Percentiles rank a stretch among this genome's conserved stretches.
Evolutionary conservation across 2,797 vertebrate genomes (phyloP).

Genomic region (Lepus townsendii): DNA sequence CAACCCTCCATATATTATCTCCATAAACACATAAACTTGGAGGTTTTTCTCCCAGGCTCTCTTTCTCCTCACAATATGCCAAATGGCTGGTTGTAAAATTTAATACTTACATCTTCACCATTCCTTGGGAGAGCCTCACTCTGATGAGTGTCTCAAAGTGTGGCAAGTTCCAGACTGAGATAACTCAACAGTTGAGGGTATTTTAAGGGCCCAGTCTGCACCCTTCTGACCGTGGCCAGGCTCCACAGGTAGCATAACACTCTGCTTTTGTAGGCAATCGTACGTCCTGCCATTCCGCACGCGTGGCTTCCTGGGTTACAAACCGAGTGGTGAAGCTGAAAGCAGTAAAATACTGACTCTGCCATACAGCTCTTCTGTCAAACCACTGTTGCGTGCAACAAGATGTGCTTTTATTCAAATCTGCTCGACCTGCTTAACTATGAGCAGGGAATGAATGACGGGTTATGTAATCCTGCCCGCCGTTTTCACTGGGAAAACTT

Average conservation of each 20-base stretch:
- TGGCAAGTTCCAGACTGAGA: constrained; percentile 7
- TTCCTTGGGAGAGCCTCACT: constrained; percentile 46
- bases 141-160: constrained; percentile 33
- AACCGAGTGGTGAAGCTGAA: constrained; percentile 82
- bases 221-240: constrained; percentile 52
- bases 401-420: constrained; percentile 84
- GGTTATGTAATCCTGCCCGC: constrained; percentile 71
- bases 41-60: neutral
- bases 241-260: constrained; percentile 67
- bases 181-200: neutral
- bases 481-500: constrained; percentile 67
- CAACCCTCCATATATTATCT: constrained; percentile 64
- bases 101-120: constrained; percentile 60
- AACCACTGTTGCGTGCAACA: constrained; percentile 70
- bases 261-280: constrained; percentile 75
- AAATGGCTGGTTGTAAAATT: constrained; percentile 49
- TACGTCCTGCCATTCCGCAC: constrained; percentile 76
- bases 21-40: constrained; percentile 24
- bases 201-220: neutral
- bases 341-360: constrained; percentile 79
- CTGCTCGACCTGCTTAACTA: constrained; percentile 78
- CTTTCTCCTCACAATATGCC: neutral
- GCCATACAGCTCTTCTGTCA: constrained; percentile 83
- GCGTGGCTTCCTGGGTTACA: constrained; percentile 80
- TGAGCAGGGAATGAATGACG: constrained; percentile 63